Conservation (phyloP, 2,888 invertebrate species). For the Tupiocoris notatus region DNA sequence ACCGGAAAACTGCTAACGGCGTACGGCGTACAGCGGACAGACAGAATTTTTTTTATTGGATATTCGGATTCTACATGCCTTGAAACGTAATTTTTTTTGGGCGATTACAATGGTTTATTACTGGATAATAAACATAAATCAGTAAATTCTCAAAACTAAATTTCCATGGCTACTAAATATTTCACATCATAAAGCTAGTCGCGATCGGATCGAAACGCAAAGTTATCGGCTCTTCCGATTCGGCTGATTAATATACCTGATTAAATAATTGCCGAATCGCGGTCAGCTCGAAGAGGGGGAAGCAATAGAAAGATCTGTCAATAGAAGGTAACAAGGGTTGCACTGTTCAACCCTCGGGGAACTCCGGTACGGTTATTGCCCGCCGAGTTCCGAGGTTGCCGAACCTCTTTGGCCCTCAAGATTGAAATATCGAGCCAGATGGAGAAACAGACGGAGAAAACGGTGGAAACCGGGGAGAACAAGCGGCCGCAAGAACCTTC, state of each 20-base stretch:
- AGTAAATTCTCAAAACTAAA: too few species aligned
- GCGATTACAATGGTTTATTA: too few species aligned
- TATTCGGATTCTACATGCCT: too few species aligned
- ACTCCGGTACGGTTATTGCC: conserved; percentile 26
- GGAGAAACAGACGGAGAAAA: neutral
- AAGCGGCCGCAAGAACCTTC: conserved; percentile 7
- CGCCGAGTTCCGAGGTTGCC: neutral
- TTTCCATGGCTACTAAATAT: too few species aligned
- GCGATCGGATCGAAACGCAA: too few species aligned
- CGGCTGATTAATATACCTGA: conserved; percentile 34
- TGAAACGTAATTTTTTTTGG: too few species aligned
- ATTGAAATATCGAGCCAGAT: conserved; percentile 34
- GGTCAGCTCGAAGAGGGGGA: conserved; percentile 13
- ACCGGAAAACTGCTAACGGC: too few species aligned
- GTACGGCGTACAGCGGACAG: too few species aligned
- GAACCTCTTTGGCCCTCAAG: conserved; percentile 5
- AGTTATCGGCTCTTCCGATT: too few species aligned
- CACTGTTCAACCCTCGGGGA: conserved; percentile 20
- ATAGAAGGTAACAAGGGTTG: conserved; percentile 38
- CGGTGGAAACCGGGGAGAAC: neutral
- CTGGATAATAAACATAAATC: too few species aligned
- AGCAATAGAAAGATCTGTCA: conserved; percentile 39
- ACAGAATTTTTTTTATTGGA: too few species aligned
- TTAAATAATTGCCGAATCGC: conserved; percentile 31
- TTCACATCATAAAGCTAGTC: too few species aligned